Evolutionary conservation across 2,113 vertebrate species (phyloP).

Genomic region (Channa maculata): DNA sequence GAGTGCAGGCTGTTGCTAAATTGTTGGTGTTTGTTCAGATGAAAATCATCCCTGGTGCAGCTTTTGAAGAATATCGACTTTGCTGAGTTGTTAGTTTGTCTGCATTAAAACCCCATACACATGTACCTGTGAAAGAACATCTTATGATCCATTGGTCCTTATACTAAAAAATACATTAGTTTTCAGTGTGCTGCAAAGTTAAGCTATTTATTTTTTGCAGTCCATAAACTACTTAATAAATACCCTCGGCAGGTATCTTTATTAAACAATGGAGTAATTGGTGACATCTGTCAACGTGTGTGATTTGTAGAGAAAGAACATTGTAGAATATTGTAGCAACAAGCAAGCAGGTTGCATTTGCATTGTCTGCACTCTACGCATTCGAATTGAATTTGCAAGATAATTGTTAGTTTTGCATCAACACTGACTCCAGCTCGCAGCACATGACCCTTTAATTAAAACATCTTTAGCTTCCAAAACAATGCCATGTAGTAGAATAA

Average conservation of each 20-base stretch:
- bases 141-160: conserved; percentile 7
- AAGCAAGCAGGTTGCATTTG: neutral
- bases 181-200: conserved; percentile 1
- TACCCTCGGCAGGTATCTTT: conserved; percentile 10
- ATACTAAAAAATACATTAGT: conserved; percentile 41
- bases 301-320: conserved; percentile 20
- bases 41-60: too few species aligned
- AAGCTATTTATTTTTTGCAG: conserved; percentile 15
- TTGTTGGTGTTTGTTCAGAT: too few species aligned
- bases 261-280: conserved; percentile 43
- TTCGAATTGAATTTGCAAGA: conserved; percentile 51
- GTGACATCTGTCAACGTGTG: conserved; percentile 22
- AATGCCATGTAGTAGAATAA: conserved; percentile 24
- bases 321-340: neutral
- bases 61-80: too few species aligned
- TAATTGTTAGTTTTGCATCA: conserved; percentile 69
- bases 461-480: conserved; percentile 32
- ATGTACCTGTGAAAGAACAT: neutral
- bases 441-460: conserved; percentile 57
- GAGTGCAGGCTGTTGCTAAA: too few species aligned
- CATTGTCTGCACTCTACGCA: conserved; percentile 27
- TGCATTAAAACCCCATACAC: neutral
- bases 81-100: too few species aligned
- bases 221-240: conserved; percentile 26
- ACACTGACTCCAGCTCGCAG: conserved; percentile 48